A percentile compares a stretch with the other conserved stretches of the same genome.
These are phyloP conservation scores for Phaedon cochleariae DNA, from an alignment of 2,888 invertebrate species.

Conservation along the genomic window DNA sequence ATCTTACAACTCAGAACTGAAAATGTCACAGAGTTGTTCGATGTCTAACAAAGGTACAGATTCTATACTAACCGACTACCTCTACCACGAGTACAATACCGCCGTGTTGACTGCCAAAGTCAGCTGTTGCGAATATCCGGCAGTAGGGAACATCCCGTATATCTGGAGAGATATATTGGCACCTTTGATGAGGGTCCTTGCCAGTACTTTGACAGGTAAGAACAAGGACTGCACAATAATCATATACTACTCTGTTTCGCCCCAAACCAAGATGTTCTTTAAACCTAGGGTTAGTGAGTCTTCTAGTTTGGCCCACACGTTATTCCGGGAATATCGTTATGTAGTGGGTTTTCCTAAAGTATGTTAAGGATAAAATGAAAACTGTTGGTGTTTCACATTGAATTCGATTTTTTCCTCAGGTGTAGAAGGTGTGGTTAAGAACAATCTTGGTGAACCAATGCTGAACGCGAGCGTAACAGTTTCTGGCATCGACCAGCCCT, in stretches of 20 bases:
- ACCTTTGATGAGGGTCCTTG: slow-evolving; percentile 71
- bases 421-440: slow-evolving; percentile 75
- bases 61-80: slow-evolving; percentile 66
- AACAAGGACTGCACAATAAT: background rate
- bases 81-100: slow-evolving; percentile 71
- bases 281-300: no score
- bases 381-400: no score
- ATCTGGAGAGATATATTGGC: slow-evolving; percentile 77
- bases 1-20: slow-evolving; percentile 62
- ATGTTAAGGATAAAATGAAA: no score
- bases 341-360: no score
- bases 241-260: no score
- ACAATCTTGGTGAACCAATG: slow-evolving; percentile 71
- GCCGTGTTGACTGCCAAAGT: slow-evolving; percentile 78
- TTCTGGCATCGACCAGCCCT: slow-evolving; percentile 66
- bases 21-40: slow-evolving; percentile 57
- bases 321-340: no score
- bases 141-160: slow-evolving; percentile 69
- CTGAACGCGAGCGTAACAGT: slow-evolving; percentile 77
- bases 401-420: no score
- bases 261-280: no score
- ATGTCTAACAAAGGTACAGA: slow-evolving; percentile 57
- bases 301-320: no score
- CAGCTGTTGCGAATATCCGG: slow-evolving; percentile 86
- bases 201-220: slow-evolving; percentile 70